Evolutionary conservation across 2,113 vertebrate genomes (phyloP), one percentile per base, ranked within the genome.

Genomic region (Carlito syrichta): DNA sequence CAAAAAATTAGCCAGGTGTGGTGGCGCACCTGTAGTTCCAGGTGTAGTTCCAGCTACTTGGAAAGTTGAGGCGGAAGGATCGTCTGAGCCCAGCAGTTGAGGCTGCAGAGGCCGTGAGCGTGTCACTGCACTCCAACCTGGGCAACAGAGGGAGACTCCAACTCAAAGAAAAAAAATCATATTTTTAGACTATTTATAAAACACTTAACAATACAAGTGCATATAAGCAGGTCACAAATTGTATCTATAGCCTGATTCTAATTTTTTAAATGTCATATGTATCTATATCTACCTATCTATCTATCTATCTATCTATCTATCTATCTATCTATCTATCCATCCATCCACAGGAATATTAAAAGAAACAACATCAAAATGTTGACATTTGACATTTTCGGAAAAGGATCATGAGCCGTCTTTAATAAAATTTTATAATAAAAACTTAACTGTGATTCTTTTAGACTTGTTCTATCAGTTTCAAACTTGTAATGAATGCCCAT

Each of bases 371-470:
- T 66, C 23, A 86, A 90, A 94, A 92, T 96, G 20, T 22, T 86
- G 82, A 91, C 5, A 58, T 19, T 22, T 96, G 43, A 74, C 86
- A 48, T 92, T 81, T 89, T 40, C 38, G 69, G 50, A 92, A 97
- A 96, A 40, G 43, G 50, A 86, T 89, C 48, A 89, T 27, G 38
- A 62, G 40, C 87, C 38, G 35, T 74, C 62, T 92, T 81, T 52
- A 81, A 48, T 56, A 43, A 89, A 8, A 3, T 92, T 94, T 96
- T 74, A 88, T 40, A 89, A 94, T 32, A 92, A 96, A 95, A 86
- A 78, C 73, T 86, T 91, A 92, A 95, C 12, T 63, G 32, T 76
- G 71, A 92, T 78, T 96, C 54, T 89, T 89, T 91, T 35, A 66
- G 45, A 93, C 17, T n/a, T 84, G 10, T 50, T 82, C 23, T 71